phyloP scores from a whole-genome alignment of 2,888 invertebrate genomes.

The Cheilosia pagana region DNA sequence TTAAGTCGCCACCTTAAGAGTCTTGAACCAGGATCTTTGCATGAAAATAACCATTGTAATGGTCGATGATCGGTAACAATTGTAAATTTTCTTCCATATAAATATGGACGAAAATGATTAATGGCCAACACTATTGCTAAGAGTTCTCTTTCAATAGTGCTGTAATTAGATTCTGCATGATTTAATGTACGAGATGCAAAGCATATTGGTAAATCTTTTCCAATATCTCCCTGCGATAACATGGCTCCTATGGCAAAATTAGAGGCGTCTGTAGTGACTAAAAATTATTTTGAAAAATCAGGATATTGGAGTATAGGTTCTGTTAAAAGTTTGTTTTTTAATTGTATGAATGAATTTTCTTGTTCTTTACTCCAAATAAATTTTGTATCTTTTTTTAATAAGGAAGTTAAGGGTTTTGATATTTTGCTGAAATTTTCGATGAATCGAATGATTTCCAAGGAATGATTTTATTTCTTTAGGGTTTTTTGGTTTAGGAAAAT shows the following conservation, averaged over 20 bases:
- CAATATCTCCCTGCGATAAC: not conserved
- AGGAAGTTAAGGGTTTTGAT: not conserved
- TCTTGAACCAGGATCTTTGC: conserved; percentile 6
- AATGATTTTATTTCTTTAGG: not conserved
- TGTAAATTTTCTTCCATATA: conserved; percentile 3
- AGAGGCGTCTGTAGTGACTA: not conserved
- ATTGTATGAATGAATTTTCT: not conserved
- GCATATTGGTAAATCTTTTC: conserved; percentile 7
- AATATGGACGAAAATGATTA: not conserved
- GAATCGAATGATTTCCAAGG: not conserved
- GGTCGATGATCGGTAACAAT: conserved; percentile 1
- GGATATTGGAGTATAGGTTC: not conserved
- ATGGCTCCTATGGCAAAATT: conserved; percentile 2
- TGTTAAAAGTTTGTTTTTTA: not conserved
- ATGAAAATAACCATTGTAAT: conserved; percentile 1
- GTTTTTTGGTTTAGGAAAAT: too few relatives aligned
- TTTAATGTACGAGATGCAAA: conserved; percentile 6
- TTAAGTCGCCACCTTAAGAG: not conserved
- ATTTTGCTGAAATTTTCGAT: not conserved
- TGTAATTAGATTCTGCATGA: conserved; percentile 2
- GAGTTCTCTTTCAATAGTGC: not conserved
- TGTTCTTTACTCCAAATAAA: not conserved
- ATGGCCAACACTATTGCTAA: not conserved
- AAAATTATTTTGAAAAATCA: not conserved
- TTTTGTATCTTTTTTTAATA: conserved; percentile 3